Conservation (phyloP, 2,113 vertebrate genomes). For the Pipa parva region DNA sequence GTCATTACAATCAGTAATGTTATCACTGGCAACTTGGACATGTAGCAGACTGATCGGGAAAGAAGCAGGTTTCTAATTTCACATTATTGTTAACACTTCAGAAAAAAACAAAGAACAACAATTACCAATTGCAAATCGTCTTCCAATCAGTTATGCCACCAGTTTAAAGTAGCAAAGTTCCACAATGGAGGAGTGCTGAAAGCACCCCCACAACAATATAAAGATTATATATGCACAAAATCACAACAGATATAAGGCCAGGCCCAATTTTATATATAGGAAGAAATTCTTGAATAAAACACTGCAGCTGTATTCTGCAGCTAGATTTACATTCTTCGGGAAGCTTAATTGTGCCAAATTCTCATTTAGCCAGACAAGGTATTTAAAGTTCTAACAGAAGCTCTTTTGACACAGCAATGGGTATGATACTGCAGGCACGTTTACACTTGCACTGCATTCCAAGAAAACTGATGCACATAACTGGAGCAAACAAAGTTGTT, state of each 20-base stretch:
- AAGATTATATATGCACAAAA: not conserved
- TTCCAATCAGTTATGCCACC: too few relatives aligned
- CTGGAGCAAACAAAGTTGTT: slow-evolving; percentile 39
- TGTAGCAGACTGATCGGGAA: too few relatives aligned
- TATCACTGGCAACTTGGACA: too few relatives aligned
- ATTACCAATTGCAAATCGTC: too few relatives aligned
- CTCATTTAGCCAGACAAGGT: slow-evolving; percentile 9
- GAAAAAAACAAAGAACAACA: slow-evolving; percentile 17
- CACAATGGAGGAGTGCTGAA: too few relatives aligned
- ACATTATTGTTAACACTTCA: too few relatives aligned
- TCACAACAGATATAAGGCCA: too few relatives aligned
- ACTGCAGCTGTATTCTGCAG: not conserved
- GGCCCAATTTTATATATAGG: too few relatives aligned
- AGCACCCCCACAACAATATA: not conserved
- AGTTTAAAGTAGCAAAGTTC: too few relatives aligned
- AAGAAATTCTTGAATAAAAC: not conserved
- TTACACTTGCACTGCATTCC: slow-evolving; percentile 45
- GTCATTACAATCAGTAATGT: too few relatives aligned
- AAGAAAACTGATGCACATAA: slow-evolving; percentile 33
- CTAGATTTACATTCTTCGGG: slow-evolving; percentile 39
- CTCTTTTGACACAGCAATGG: slow-evolving; percentile 33
- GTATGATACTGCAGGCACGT: slow-evolving; percentile 33
- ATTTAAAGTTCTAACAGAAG: slow-evolving; percentile 29
- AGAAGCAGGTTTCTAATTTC: too few relatives aligned
- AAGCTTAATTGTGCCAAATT: slow-evolving; percentile 18